Evolutionary conservation across 2,113 vertebrate genomes (phyloP), one percentile per base, ranked within the genome.

Genomic region (Thalassarche chlororhynchos): DNA sequence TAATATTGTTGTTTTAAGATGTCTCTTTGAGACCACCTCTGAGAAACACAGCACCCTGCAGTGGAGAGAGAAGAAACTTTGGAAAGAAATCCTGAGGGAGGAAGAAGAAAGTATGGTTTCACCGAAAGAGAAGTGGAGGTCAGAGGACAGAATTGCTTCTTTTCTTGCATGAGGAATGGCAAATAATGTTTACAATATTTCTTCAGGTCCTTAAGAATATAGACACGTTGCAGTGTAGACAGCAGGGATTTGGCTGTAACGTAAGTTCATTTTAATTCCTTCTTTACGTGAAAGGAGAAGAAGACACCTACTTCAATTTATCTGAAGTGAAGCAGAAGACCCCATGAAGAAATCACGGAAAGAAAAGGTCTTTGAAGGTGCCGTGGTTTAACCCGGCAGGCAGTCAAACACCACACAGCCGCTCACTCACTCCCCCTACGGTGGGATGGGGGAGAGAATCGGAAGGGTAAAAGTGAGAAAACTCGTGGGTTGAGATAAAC

Each of bases 261-360:
- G 8, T 34, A 70, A n/a, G 2, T 7, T 87, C 9, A 13, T 81
- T 93, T 51, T 12, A 44, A 60, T 61, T 65, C 8, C 6, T 54
- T 78, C 14, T 26, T 51, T 49, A 61, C 24, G n/a, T 34, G 76
- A 69, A 36, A 60, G 26, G 12, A 58, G 26, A 44, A 72, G 68
- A 58, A 40, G 6, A 8, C 5, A n/a, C 3, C 2, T 62, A 9
- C 26, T 83, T 57, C 14, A 0, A 4, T 40, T 20, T 20, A 12
- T 49, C n/a, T 46, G 17, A 90, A 69, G 13, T 60, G 32, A 36
- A 42, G 32, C 17, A 85, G 54, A 82, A 52, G 17, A 64, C 10
- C 28, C 26, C 16, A 38, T 5, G 4, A 54, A 78, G 51, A 89
- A 54, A 47, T 25, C 19, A 79, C 17, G 47, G 47, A 68, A 90